Percentiles rank a stretch among this genome's conserved stretches.
Conservation (phyloP, 2,113 vertebrate species). For the Pteropus alecto region DNA sequence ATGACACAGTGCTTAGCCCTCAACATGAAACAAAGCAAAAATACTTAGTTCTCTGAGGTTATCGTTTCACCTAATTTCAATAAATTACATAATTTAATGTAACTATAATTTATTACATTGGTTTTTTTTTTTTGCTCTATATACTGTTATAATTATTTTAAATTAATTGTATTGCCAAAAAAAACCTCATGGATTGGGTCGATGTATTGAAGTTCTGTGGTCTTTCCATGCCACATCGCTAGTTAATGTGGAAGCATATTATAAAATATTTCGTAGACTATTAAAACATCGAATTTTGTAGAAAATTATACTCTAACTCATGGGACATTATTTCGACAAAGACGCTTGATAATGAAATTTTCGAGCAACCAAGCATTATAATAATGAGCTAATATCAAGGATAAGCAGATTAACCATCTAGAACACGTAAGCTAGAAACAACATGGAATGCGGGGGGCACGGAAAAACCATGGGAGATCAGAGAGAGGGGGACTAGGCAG, state of each 20-base stretch:
- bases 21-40: background rate
- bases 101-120: background rate
- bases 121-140: background rate
- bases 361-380: background rate
- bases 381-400: background rate
- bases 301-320: slow-evolving; percentile 24
- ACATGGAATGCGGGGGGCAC: background rate
- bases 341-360: slow-evolving; percentile 43
- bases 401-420: background rate
- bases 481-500: background rate
- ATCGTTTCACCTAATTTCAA: background rate
- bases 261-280: background rate
- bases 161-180: background rate
- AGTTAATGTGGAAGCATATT: background rate
- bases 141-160: background rate
- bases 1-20: background rate
- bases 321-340: slow-evolving; percentile 40
- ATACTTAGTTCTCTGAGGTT: background rate
- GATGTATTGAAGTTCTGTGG: background rate
- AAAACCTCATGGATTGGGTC: background rate
- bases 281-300: slow-evolving; percentile 7
- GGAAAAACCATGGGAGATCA: background rate
- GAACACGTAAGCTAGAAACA: background rate
- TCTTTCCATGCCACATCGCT: background rate
- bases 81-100: background rate